Percentiles rank a stretch among this genome's conserved stretches.
These are phyloP conservation scores for Myotis vivesi DNA, from an alignment of 2,797 vertebrate genomes.

Conservation along the genomic window DNA sequence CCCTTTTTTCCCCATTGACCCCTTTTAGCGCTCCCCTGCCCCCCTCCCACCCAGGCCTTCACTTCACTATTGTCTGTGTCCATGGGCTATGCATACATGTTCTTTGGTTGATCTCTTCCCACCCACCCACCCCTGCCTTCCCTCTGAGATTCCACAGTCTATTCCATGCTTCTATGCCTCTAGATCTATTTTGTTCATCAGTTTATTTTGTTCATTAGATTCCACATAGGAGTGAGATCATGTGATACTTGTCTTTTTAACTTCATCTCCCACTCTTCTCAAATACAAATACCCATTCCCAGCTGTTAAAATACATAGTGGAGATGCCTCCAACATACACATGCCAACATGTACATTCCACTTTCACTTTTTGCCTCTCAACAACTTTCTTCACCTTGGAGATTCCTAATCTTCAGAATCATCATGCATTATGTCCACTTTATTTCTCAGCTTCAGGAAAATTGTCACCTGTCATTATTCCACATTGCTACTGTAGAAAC, in stretches of 20 bases:
- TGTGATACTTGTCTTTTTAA: not conserved
- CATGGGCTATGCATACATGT: too few relatives aligned
- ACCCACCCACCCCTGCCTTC: too few relatives aligned
- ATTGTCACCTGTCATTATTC: not conserved
- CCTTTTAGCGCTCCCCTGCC: too few relatives aligned
- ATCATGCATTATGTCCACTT: not conserved
- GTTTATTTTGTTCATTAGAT: too few relatives aligned
- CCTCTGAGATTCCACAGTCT: too few relatives aligned
- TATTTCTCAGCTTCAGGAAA: not conserved
- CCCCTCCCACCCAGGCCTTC: too few relatives aligned
- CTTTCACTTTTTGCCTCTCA: not conserved
- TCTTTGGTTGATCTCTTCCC: too few relatives aligned
- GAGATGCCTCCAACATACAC: not conserved
- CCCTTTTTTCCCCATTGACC: too few relatives aligned
- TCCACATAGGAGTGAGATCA: too few relatives aligned
- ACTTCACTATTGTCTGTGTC: too few relatives aligned
- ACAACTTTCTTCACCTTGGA: not conserved
- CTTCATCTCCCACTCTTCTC: not conserved
- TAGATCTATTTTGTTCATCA: too few relatives aligned
- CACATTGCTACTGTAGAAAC: not conserved
- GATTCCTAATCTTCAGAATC: not conserved
- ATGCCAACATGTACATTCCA: not conserved
- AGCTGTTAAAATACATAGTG: not conserved
- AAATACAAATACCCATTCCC: not conserved
- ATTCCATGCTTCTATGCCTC: too few relatives aligned